These are phyloP conservation scores for Bradypus variegatus DNA, from an alignment of 2,797 vertebrate species.

Conservation along the genomic window DNA sequence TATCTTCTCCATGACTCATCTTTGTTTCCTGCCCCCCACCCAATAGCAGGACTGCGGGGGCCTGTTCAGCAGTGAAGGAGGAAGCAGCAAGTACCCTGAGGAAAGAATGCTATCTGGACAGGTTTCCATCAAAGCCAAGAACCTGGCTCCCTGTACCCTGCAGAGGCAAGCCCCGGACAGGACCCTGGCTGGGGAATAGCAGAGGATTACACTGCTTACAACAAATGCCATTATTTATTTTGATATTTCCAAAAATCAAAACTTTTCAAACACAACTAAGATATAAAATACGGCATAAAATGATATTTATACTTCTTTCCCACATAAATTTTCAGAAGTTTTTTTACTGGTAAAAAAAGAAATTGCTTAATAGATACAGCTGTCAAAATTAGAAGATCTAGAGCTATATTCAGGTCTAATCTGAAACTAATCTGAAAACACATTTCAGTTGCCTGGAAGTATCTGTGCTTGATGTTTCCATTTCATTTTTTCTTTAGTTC, in stretches of 20 bases:
- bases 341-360: not conserved
- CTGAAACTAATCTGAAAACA: not conserved
- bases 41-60: too few species aligned
- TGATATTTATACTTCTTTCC: too few species aligned
- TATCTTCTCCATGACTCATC: too few species aligned
- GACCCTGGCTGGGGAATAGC: not conserved
- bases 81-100: too few species aligned
- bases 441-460: not conserved
- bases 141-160: not conserved
- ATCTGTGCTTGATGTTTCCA: not conserved
- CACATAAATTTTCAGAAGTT: too few species aligned
- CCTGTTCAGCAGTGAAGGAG: too few species aligned
- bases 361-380: not conserved
- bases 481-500: constrained; percentile 36
- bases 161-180: too few species aligned
- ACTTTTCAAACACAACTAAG: constrained; percentile 78
- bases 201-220: constrained; percentile 59
- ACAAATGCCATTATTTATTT: constrained; percentile 77
- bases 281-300: constrained; percentile 75
- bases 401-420: not conserved
- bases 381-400: not conserved
- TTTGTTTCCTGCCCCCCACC: too few species aligned
- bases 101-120: too few species aligned
- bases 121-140: too few species aligned
- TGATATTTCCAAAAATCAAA: constrained; percentile 75